Conservation (phyloP, 2,888 invertebrate species). For the Lasiommata megera region DNA sequence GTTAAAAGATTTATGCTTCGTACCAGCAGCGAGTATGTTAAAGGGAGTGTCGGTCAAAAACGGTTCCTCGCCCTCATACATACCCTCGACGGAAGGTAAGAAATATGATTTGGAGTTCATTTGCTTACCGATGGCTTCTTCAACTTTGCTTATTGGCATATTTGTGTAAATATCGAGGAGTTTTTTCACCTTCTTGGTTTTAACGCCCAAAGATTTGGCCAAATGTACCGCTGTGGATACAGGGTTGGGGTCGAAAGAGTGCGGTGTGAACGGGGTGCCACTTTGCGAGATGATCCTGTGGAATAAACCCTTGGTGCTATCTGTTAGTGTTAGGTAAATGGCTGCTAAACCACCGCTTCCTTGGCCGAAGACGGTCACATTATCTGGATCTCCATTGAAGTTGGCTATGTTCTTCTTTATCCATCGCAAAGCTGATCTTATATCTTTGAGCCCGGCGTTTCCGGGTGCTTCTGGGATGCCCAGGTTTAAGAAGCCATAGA, state of each 20-base stretch:
- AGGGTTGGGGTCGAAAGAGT: conserved; percentile 59
- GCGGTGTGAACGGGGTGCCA: conserved; percentile 60
- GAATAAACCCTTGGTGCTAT: conserved; percentile 65
- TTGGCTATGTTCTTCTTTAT: conserved; percentile 59
- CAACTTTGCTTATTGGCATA: conserved; percentile 50
- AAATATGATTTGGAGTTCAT: conserved; percentile 69
- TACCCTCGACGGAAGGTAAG: conserved; percentile 59
- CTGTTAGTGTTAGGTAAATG: conserved; percentile 62
- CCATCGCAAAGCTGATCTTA: conserved; percentile 71
- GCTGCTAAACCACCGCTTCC: conserved; percentile 70
- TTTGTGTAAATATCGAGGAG: conserved; percentile 54
- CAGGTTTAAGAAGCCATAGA: conserved; percentile 70
- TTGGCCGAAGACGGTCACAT: conserved; percentile 72
- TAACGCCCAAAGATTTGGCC: conserved; percentile 60
- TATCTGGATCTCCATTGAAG: conserved; percentile 65
- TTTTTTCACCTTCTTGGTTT: conserved; percentile 51
- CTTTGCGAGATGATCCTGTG: conserved; percentile 67
- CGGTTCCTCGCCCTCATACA: conserved; percentile 61
- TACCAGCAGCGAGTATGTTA: conserved; percentile 53
- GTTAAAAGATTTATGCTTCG: conserved; percentile 47
- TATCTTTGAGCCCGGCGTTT: conserved; percentile 73
- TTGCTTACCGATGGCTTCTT: conserved; percentile 68
- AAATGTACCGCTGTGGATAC: conserved; percentile 61
- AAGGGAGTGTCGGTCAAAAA: conserved; percentile 69
- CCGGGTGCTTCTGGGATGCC: conserved; percentile 66